Evolutionary conservation across 2,113 vertebrate species (phyloP), one percentile per base, ranked within the genome.

Genomic region (Labeo catla): DNA sequence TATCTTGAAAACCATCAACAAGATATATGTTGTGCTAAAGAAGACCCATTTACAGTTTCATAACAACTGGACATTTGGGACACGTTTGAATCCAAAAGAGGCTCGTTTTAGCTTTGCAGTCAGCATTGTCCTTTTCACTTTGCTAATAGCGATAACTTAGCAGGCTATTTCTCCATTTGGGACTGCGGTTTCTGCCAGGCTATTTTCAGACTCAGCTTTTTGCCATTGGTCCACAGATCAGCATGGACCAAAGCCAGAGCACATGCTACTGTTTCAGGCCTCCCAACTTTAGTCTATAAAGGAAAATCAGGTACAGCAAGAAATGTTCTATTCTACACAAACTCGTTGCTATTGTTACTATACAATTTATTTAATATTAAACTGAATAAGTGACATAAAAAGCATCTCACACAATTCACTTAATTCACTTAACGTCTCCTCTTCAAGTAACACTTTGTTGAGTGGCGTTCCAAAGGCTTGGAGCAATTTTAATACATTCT

Each of bases 91-190:
- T 73, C 23, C 19, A 45, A 54, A 87, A 21, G 12, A 23, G 47
- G 23, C 13, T 82, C 0, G 16, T 83, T 87, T 76, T 83, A 84
- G n/a, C n/a, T 73, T 84, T 65, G 79, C 70, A 81, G 81, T 86
- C 78, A 43, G 76, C 78, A 77, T 45, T 90, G 89, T 88, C 89
- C 89, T 87, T 89, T 89, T 89, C 76, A 87, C 88, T 72, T 87
- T 89, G 88, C 88, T 87, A 28, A 86, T 59, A 86, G 87, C 57
- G 19, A 89, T 87, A 77, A 72, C 81, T 81, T 80, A 84, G 49
- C 84, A 82, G 52, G 76, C 45, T 61, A 83, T 49, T 79, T 73
- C 45, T 85, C 84, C 83, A 86, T 85, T 87, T 84, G 85, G 81
- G 83, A 86, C 61, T 70, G 13, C 6, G 16, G 50, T 77, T 78